A percentile compares a stretch with the other conserved stretches of the same genome.
Evolutionary conservation across 2,113 vertebrate genomes (phyloP).

Genomic region (Plecturocebus donacophilus): DNA sequence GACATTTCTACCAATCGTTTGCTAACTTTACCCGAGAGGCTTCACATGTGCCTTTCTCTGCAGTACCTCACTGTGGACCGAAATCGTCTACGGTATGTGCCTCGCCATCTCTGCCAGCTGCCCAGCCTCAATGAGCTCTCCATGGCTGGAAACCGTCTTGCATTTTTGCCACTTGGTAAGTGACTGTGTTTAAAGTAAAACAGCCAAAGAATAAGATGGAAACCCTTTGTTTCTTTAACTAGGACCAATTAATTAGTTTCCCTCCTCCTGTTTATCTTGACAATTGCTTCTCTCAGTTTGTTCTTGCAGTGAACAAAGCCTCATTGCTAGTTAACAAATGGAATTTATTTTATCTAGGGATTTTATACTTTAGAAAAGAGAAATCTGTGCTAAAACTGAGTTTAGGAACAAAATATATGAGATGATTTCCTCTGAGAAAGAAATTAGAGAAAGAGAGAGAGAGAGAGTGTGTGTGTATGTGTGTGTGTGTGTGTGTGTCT

Average conservation of each 20-base stretch:
- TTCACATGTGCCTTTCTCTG: constrained; percentile 94
- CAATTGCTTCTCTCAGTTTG: background rate
- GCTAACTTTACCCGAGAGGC: constrained; percentile 90
- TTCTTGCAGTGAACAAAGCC: background rate
- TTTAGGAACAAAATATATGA: background rate
- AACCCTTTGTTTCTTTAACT: background rate
- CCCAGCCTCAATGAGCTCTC: constrained; percentile 97
- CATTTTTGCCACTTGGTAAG: constrained; percentile 93
- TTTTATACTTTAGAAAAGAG: background rate
- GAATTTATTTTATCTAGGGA: background rate
- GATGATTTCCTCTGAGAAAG: background rate
- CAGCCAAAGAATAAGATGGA: background rate
- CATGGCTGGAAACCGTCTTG: constrained; percentile 95
- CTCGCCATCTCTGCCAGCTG: constrained; percentile 95
- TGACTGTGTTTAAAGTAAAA: background rate
- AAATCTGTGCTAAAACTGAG: background rate
- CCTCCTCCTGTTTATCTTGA: background rate
- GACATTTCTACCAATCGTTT: constrained; percentile 95
- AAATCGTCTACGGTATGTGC: constrained; percentile 91
- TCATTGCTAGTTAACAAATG: background rate
- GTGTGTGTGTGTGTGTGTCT: background rate
- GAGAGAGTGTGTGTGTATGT: background rate
- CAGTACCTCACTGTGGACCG: constrained; percentile 95
- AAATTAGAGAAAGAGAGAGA: background rate
- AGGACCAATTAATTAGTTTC: background rate